phyloP scores from a whole-genome alignment of 2,797 vertebrate genomes.

The Gymnopithys bicolor region DNA sequence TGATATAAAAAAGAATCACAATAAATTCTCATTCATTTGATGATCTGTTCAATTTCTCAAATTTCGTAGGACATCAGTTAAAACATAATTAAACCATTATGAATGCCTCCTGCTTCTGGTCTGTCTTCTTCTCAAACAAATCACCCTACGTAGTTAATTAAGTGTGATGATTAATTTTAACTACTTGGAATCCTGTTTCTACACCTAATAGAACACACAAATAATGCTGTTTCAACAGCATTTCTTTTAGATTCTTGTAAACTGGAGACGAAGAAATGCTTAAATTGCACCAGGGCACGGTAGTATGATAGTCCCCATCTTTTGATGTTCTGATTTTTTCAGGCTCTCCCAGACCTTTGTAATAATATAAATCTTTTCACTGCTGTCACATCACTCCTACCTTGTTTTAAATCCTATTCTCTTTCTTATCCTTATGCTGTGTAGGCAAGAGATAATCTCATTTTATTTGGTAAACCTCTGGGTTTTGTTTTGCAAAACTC shows the following conservation, averaged over 20 bases:
- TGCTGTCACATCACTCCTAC: constrained; percentile 21
- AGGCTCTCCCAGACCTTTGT: background rate
- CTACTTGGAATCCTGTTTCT: background rate
- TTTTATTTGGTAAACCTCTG: constrained; percentile 46
- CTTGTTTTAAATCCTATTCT: constrained; percentile 22
- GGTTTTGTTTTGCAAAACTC: constrained; percentile 16
- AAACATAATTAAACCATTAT: background rate
- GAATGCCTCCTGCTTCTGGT: background rate
- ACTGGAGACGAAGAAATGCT: background rate
- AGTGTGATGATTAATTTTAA: background rate
- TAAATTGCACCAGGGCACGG: background rate
- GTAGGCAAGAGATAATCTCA: constrained; percentile 14
- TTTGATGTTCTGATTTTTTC: background rate
- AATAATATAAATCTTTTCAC: background rate
- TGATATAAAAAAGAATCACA: background rate
- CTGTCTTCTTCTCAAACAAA: background rate
- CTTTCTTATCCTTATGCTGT: background rate
- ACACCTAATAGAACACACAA: background rate
- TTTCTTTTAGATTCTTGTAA: background rate
- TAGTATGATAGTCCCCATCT: background rate
- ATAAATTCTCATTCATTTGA: background rate
- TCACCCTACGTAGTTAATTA: background rate
- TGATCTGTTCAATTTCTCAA: background rate
- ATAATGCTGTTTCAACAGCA: background rate
- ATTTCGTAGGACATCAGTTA: background rate